Evolutionary conservation across 2,113 vertebrate species (phyloP), one percentile per base, ranked within the genome.

Genomic region (Laticauda laticaudata): DNA sequence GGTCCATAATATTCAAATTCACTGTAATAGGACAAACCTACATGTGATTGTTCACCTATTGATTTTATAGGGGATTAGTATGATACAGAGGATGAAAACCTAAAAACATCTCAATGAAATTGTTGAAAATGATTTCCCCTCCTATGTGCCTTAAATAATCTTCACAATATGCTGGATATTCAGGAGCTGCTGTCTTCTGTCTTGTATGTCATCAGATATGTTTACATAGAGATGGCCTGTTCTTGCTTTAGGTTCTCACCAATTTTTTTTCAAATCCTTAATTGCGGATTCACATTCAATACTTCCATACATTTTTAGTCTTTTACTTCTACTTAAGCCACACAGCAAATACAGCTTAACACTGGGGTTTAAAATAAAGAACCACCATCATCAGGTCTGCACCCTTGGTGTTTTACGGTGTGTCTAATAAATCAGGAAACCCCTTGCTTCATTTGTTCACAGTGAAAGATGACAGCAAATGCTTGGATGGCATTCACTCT

Each of bases 271-370:
- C 45, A 34, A 87, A n/a, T 89, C 34, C 88, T 45, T 18, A 29
- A 26, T 15, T 89, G 64, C 9, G 57, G 54, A 85, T 59, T 51
- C 26, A 90, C 6, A 5, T 57, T 89, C 87, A 56, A 29, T 45
- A 55, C 0, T 8, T 29, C 39, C 34, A n/a, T 34, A 45, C 89
- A 2, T 26, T 88, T 7, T 0, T 0, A 29, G 29, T 91, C 91
- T 93, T 88, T 43, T 2, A 95, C 91, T 94, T n/a, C 0, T 0
- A 43, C 14, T 87, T 75, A 86, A 53, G 21, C 75, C 18, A 81
- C 18, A 43, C 34, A 81, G 34, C 34, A 81, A 81, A 43, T 81
- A 81, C 34, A 81, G 3, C 34, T 81, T 53, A 87, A 88, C 29
- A 21, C 1, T n/a, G 6, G 11, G 45, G 6, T 81, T 57, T 34